Percentiles rank a stretch among this genome's conserved stretches.
Evolutionary conservation across 2,888 invertebrate species (phyloP).

Genomic region (Panzeria rudis): DNA sequence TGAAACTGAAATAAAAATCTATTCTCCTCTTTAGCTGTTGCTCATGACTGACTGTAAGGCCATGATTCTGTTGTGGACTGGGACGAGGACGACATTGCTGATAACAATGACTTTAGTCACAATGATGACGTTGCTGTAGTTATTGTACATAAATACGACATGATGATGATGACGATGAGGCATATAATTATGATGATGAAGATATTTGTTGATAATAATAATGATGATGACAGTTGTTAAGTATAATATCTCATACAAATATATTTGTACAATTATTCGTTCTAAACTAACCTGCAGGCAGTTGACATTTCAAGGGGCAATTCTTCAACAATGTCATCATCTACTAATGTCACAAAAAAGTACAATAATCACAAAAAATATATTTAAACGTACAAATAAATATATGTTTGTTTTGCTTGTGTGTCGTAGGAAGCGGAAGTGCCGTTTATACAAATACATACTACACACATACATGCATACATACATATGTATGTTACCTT

Average conservation of each 20-base stretch:
- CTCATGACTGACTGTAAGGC: conserved; percentile 24
- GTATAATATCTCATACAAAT: conserved; percentile 71
- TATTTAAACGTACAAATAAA: conserved; percentile 13
- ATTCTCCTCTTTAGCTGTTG: conserved; percentile 9
- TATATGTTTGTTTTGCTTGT: not conserved
- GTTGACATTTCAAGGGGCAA: conserved; percentile 75
- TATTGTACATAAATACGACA: conserved; percentile 22
- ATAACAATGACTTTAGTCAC: conserved; percentile 65
- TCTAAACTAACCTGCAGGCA: conserved; percentile 70
- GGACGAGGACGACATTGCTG: conserved; percentile 39
- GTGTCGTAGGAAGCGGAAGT: conserved; percentile 22
- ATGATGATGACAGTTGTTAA: conserved; percentile 69
- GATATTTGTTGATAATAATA: conserved; percentile 47
- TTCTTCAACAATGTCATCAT: conserved; percentile 75
- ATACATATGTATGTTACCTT: not conserved
- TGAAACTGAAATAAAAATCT: not conserved
- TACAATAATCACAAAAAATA: conserved; percentile 29
- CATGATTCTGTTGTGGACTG: conserved; percentile 33
- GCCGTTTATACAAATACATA: conserved; percentile 1
- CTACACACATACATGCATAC: not conserved
- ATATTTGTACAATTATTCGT: conserved; percentile 68
- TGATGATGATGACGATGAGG: conserved; percentile 10
- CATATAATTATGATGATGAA: conserved; percentile 4
- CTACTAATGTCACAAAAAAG: conserved; percentile 70
- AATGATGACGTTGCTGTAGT: conserved; percentile 37